Percentiles rank a stretch among this genome's conserved stretches.
These are phyloP conservation scores for Pygoscelis adeliae DNA, from an alignment of 2,113 vertebrate genomes.

Conservation along the genomic window DNA sequence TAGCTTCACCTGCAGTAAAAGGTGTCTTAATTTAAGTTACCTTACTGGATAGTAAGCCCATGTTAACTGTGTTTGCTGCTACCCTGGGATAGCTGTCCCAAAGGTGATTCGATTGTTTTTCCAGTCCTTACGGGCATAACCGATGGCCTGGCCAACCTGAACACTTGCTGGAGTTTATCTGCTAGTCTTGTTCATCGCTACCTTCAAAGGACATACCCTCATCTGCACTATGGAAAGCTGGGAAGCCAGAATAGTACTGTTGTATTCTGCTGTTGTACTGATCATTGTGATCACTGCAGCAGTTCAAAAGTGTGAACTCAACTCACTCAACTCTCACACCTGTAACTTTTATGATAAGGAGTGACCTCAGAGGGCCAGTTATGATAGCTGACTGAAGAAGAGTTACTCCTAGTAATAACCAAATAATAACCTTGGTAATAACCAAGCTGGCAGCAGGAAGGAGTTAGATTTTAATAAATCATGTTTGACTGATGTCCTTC, in stretches of 20 bases:
- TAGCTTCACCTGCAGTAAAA: background rate
- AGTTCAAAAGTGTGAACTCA: background rate
- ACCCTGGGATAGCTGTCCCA: background rate
- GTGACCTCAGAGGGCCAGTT: too few relatives aligned
- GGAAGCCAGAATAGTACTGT: background rate
- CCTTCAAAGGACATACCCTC: background rate
- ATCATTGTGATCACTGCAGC: background rate
- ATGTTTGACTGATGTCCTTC: background rate
- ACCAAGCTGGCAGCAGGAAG: background rate
- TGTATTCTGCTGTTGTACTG: background rate
- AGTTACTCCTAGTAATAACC: background rate
- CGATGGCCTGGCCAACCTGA: rapidly evolving
- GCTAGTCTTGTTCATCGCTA: background rate
- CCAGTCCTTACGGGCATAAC: background rate
- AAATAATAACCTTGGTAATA: too few relatives aligned
- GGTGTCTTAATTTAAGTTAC: background rate
- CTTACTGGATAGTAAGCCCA: background rate
- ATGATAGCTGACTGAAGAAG: background rate
- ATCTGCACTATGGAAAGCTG: background rate
- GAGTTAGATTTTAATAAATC: background rate
- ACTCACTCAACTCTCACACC: background rate
- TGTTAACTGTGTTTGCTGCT: background rate
- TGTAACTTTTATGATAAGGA: too few relatives aligned
- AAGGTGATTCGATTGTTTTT: background rate
- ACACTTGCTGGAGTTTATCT: background rate